These are phyloP conservation scores for Ptychoptera albimana DNA, from an alignment of 2,888 invertebrate genomes.

Conservation along the genomic window DNA sequence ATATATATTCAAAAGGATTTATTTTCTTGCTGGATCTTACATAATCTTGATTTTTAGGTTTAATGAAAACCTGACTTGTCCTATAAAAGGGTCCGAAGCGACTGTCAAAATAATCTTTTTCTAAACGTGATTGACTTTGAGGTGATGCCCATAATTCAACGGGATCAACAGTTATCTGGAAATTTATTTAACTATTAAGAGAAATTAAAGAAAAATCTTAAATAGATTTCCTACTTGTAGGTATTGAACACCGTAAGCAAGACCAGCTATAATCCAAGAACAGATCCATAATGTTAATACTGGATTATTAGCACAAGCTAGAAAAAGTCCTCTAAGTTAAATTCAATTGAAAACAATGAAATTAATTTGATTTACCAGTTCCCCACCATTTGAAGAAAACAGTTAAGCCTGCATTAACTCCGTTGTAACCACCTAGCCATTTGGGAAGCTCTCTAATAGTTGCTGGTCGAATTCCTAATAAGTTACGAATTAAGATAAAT, in stretches of 20 bases:
- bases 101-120: conserved; percentile 75
- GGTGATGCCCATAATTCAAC: conserved; percentile 89
- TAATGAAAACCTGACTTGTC: conserved; percentile 76
- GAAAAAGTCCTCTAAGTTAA: too few species aligned
- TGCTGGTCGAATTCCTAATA: not conserved
- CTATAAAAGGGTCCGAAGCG: conserved; percentile 82
- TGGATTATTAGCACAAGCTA: conserved; percentile 51
- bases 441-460: conserved; percentile 12
- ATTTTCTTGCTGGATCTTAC: conserved; percentile 27
- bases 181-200: too few species aligned
- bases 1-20: not conserved
- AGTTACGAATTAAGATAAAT: conserved; percentile 8
- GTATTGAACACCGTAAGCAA: conserved; percentile 49
- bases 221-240: conserved; percentile 27
- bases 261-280: conserved; percentile 37
- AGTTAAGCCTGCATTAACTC: conserved; percentile 19
- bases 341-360: too few species aligned
- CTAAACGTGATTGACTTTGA: conserved; percentile 57
- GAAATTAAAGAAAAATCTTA: too few species aligned
- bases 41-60: conserved; percentile 37
- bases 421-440: conserved; percentile 21
- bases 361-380: conserved; percentile 22
- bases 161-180: conserved; percentile 63
- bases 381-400: conserved; percentile 31
- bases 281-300: conserved; percentile 44